Conservation (phyloP, 2,113 vertebrate species). For the Paraplagusia blochii region DNA sequence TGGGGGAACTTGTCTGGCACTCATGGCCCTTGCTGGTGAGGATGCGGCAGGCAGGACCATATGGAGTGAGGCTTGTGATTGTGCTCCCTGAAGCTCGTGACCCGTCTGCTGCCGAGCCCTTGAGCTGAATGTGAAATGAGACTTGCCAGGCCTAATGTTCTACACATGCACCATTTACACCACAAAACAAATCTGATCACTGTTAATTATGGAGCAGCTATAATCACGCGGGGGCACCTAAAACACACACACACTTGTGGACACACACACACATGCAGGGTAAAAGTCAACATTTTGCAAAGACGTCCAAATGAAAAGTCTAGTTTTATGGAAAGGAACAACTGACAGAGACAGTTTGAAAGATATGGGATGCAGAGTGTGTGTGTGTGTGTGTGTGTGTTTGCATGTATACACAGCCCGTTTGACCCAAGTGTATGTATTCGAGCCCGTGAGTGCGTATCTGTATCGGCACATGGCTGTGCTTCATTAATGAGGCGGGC, state of each 20-base stretch:
- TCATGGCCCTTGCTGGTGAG: conserved; percentile 86
- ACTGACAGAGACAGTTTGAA: conserved; percentile 56
- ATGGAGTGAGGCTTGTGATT: conserved; percentile 97
- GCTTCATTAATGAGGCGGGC: conserved; percentile 92
- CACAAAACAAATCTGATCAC: conserved; percentile 99
- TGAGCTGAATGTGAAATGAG: conserved; percentile 97
- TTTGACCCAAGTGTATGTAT: conserved; percentile 69
- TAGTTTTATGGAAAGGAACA: conserved; percentile 33
- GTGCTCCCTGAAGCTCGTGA: conserved; percentile 97
- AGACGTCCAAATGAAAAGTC: neutral
- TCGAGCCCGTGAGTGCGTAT: conserved; percentile 56
- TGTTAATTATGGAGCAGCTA: conserved; percentile 96
- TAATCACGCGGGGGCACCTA: conserved; percentile 82
- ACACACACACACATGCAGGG: conserved; percentile 5
- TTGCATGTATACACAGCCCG: conserved; percentile 60
- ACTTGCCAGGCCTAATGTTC: conserved; percentile 93
- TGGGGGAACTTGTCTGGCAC: conserved; percentile 98
- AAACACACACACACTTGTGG: conserved; percentile 6
- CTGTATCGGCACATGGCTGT: conserved; percentile 93
- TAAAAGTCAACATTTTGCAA: neutral
- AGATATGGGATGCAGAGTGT: conserved; percentile 42
- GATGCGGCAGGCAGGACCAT: conserved; percentile 97
- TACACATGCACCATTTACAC: conserved; percentile 99
- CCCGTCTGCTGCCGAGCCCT: conserved; percentile 97
- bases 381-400: conserved; percentile 11